Evolutionary conservation across 64 coral and sea anemone species (phyloP), one percentile per base, ranked within the genome.

Genomic region (Anthopleura sola): DNA sequence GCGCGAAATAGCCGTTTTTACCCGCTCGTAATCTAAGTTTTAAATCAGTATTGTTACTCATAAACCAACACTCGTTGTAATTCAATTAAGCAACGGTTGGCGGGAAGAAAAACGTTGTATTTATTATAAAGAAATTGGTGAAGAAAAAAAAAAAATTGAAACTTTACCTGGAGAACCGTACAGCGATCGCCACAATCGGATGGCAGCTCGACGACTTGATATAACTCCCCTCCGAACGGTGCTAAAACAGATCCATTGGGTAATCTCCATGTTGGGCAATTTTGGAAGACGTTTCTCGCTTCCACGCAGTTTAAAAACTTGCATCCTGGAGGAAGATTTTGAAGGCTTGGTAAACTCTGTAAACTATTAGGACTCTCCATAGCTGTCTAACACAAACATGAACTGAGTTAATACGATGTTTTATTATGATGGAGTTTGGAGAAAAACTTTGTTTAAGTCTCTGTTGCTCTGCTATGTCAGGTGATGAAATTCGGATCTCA

Each of bases 191-290:
- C 94, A 40, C 94, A 97, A n/a, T 86, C 90, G 6, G 90, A 58
- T 14, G 94, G 94, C 54, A 97, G 78, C 38, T 97, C 94, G 5
- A 97, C 80, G 10, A 97, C 94, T 93, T 97, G 94, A 39, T 97
- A 97, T 10, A 97, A 83, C 24, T 97, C 94, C 3, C 94, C 90
- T 18, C 94, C 94, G 40, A 97, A 53, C 2, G 94, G 94, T 0
- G 94, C 84, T 3, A 97, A 81, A 10, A 97, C 29, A 7, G 94
- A 93, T 2, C 94, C 94, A 29, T 97, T 92, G 3, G 94, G 90
- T 88, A 97, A 86, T 26, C 90, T 77, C 75, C 80, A 89, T 10
- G 94, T 97, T 21, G 94, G 84, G 5, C 86, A 92, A 48, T 87
- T 97, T 81, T 87, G 38, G 3, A 97, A 76, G 50, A 97, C 90